These are phyloP conservation scores for Sebastes ruberrimus DNA, from an alignment of 2,797 vertebrate species.

Conservation along the genomic window DNA sequence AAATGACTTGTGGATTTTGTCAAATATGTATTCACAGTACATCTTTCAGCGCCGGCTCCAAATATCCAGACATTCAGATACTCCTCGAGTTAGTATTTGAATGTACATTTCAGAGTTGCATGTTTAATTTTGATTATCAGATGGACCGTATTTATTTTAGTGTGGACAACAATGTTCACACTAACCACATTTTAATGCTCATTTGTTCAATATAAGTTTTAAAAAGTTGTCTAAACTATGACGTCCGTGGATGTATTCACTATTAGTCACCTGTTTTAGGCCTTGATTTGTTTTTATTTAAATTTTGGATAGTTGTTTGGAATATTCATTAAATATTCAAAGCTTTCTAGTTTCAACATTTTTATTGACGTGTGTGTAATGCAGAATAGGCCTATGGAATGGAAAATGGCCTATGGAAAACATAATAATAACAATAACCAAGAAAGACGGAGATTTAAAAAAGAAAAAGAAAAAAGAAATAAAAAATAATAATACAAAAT, in stretches of 20 bases:
- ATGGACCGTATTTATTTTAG: background rate
- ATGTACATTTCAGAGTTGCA: background rate
- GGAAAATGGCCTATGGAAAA: too few relatives aligned
- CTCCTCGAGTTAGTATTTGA: background rate
- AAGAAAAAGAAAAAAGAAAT: too few relatives aligned
- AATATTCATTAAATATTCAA: background rate
- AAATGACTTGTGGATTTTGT: background rate
- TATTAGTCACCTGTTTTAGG: background rate
- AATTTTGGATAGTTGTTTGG: background rate
- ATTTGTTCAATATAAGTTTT: background rate
- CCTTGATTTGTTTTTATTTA: background rate
- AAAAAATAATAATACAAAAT: too few relatives aligned
- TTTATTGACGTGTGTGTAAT: too few relatives aligned
- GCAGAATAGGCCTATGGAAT: too few relatives aligned
- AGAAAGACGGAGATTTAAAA: too few relatives aligned
- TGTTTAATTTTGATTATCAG: background rate
- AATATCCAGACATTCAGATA: background rate
- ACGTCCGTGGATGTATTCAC: background rate
- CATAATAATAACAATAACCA: too few relatives aligned
- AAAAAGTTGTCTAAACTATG: background rate
- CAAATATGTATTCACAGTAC: background rate
- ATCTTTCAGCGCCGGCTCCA: background rate
- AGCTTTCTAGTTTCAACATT: background rate
- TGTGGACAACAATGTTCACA: background rate
- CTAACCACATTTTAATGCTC: background rate